These are phyloP conservation scores for Poeciliopsis turneri DNA, from an alignment of 2,797 vertebrate species.

Conservation along the genomic window DNA sequence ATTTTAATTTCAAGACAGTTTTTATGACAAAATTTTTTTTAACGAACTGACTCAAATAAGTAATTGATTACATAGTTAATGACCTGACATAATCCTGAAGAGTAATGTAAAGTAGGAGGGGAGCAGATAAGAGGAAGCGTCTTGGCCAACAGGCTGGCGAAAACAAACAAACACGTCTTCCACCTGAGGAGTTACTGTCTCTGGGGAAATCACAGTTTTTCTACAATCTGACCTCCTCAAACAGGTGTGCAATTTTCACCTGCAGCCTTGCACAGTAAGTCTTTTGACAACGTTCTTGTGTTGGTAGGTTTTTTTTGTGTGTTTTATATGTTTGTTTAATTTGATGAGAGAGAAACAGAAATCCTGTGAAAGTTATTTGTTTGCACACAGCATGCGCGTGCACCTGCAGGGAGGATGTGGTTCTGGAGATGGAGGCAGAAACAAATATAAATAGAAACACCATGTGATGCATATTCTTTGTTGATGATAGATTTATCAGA, in stretches of 20 bases:
- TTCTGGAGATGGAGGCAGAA: constrained; percentile 29
- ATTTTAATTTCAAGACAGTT: too few species aligned
- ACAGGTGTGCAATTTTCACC: constrained; percentile 49
- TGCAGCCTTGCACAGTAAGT: constrained; percentile 1
- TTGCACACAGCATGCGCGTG: constrained; percentile 27
- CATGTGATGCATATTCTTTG: neutral
- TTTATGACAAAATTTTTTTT: too few species aligned
- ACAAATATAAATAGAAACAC: constrained; percentile 6
- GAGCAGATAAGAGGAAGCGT: constrained; percentile 19
- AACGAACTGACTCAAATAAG: too few species aligned
- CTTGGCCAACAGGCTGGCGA: constrained; percentile 36
- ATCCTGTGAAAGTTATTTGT: constrained; percentile 28
- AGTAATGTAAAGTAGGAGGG: constrained; percentile 18
- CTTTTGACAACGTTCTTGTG: neutral
- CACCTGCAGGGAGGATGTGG: constrained; percentile 54
- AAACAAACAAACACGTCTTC: neutral
- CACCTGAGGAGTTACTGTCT: constrained; percentile 6
- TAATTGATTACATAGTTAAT: neutral
- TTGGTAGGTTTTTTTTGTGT: neutral
- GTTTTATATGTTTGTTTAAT: neutral
- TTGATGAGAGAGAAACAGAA: constrained; percentile 17
- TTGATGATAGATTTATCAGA: neutral
- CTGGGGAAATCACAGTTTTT: constrained; percentile 3
- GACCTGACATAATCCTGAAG: neutral
- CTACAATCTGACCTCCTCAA: constrained; percentile 8